A percentile compares a stretch with the other conserved stretches of the same genome.
These are phyloP conservation scores for Tetranychus piercei DNA, from an alignment of 2,888 invertebrate species.

Conservation along the genomic window DNA sequence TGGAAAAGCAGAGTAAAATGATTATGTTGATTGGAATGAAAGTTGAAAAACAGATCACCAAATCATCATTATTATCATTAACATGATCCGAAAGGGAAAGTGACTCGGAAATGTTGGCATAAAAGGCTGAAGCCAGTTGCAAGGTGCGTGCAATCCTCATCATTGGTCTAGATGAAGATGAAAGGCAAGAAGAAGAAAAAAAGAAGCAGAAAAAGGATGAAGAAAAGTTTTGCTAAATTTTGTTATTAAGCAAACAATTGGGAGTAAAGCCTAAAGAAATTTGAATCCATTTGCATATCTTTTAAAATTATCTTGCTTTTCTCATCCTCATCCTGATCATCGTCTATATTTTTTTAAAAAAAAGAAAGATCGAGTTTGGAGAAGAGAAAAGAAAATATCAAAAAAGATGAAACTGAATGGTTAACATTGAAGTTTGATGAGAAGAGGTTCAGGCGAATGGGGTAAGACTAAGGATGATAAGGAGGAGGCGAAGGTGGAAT, in stretches of 20 bases:
- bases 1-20: background rate
- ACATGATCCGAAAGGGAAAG: background rate
- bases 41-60: background rate
- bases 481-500: background rate
- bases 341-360: background rate
- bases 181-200: background rate
- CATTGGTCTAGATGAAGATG: background rate
- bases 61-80: background rate
- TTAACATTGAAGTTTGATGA: background rate
- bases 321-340: no score
- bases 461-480: background rate
- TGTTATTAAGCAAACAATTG: background rate
- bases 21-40: background rate
- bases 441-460: background rate
- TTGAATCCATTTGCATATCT: constrained; percentile 1
- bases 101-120: background rate
- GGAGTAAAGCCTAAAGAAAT: background rate
- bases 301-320: background rate
- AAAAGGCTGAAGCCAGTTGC: background rate
- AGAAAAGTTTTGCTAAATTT: background rate
- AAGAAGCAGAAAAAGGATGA: background rate
- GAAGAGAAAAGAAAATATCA: background rate
- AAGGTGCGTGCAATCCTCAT: background rate
- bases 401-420: background rate
- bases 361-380: background rate